Evolutionary conservation across 2,113 vertebrate genomes (phyloP).

Genomic region (Rhynchopsitta pachyrhyncha): DNA sequence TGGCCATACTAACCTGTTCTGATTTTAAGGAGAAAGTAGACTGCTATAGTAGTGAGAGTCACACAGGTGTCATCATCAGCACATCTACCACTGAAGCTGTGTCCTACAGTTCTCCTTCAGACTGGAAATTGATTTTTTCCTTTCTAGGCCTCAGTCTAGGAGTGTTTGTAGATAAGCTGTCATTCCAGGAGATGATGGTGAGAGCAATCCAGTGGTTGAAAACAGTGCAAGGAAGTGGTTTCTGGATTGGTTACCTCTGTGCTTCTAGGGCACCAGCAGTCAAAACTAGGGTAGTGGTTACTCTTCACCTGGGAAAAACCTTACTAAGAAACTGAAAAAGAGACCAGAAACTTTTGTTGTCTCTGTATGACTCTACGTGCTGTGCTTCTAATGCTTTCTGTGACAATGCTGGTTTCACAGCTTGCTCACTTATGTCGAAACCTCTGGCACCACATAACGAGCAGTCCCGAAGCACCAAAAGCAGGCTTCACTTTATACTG

Average conservation of each 20-base stretch:
- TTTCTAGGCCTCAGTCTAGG: background rate
- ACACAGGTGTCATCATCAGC: background rate
- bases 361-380: background rate
- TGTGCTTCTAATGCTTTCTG: background rate
- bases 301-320: background rate
- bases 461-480: background rate
- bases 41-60: background rate
- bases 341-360: background rate
- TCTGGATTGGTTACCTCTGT: background rate
- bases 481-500: background rate
- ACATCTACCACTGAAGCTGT: background rate
- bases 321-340: background rate
- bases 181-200: background rate
- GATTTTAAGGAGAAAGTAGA: background rate
- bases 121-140: background rate
- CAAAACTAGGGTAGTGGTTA: background rate
- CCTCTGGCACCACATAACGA: background rate
- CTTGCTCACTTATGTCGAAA: background rate
- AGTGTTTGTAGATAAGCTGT: background rate
- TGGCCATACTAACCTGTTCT: background rate
- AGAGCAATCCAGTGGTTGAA: background rate
- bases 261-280: background rate
- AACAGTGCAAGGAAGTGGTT: background rate
- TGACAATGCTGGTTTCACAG: background rate
- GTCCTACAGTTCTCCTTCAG: background rate